Conservation (phyloP, 2,888 invertebrate genomes). For the Allophyes oxyacanthae region DNA sequence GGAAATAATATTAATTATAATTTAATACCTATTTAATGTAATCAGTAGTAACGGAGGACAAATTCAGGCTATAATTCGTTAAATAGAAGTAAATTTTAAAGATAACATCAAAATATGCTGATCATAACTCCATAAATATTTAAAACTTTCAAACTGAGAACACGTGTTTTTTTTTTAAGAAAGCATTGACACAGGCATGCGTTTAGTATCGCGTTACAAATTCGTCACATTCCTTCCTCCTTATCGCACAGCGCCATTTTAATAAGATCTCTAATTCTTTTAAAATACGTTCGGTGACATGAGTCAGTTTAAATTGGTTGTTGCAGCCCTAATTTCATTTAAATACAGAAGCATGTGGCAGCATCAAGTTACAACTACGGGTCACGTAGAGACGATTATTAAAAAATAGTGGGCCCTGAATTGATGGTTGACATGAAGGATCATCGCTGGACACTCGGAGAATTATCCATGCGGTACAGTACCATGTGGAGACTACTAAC, state of each 20-base stretch:
- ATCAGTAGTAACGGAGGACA: constrained; percentile 12
- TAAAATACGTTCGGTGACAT: constrained; percentile 46
- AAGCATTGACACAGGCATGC: constrained; percentile 73
- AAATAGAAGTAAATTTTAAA: constrained; percentile 47
- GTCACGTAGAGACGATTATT: constrained; percentile 66
- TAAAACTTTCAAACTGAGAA: constrained; percentile 54
- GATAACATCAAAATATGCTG: constrained; percentile 45
- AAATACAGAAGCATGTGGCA: constrained; percentile 73
- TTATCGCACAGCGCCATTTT: constrained; percentile 34
- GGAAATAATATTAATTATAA: not conserved
- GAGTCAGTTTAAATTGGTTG: constrained; percentile 47
- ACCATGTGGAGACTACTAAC: constrained; percentile 46
- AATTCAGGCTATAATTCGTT: constrained; percentile 34
- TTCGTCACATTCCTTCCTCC: constrained; percentile 72
- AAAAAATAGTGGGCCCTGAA: constrained; percentile 52
- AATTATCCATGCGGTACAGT: constrained; percentile 27
- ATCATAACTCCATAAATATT: constrained; percentile 53
- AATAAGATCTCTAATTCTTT: constrained; percentile 53
- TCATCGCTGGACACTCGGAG: constrained; percentile 35
- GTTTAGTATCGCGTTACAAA: constrained; percentile 77
- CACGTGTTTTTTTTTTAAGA: constrained; percentile 72
- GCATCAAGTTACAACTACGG: constrained; percentile 73
- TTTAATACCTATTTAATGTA: constrained; percentile 1
- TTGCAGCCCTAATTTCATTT: constrained; percentile 69
- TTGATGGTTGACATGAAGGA: constrained; percentile 39